Percentiles rank a stretch among this genome's conserved stretches.
Evolutionary conservation across 1,140 invertebrate genomes (phyloP).

Genomic region (Prorops nasuta): DNA sequence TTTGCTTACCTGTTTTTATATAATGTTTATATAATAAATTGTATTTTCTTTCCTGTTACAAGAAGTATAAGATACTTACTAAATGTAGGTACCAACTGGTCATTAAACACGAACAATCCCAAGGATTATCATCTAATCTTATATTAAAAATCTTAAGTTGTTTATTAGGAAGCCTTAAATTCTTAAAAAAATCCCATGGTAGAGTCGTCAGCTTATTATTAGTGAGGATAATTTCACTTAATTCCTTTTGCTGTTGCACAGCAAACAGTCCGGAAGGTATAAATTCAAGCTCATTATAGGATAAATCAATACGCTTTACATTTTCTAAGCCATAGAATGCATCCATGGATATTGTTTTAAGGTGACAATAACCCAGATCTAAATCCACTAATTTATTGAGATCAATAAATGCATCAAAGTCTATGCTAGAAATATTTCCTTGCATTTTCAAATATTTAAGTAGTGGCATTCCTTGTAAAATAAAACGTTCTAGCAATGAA

Average conservation of each 20-base stretch:
- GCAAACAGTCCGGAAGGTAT: constrained; percentile 63
- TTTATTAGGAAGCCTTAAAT: constrained; percentile 44
- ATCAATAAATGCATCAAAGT: constrained; percentile 68
- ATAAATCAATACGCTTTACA: constrained; percentile 64
- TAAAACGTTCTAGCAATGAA: constrained; percentile 59
- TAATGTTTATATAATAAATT: background rate
- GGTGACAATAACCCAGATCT: constrained; percentile 62
- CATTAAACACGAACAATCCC: constrained; percentile 70
- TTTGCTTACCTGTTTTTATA: constrained; percentile 47
- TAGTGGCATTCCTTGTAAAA: constrained; percentile 62
- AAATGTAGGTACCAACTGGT: constrained; percentile 60
- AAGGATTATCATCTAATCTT: constrained; percentile 66
- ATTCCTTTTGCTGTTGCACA: constrained; percentile 57
- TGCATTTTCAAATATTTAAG: constrained; percentile 57
- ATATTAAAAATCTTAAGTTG: constrained; percentile 46
- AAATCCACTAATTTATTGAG: constrained; percentile 61
- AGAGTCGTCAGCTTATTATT: constrained; percentile 62
- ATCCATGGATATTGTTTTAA: constrained; percentile 67
- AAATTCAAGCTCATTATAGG: constrained; percentile 61
- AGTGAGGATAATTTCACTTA: constrained; percentile 64
- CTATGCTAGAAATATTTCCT: constrained; percentile 61
- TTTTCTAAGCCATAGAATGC: constrained; percentile 64
- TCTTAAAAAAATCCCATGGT: constrained; percentile 60
- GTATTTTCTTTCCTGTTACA: background rate
- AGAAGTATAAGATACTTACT: constrained; percentile 24